Percentiles rank a stretch among this genome's conserved stretches.
These are phyloP conservation scores for Ormyrus pomaceus DNA, from an alignment of 2,888 invertebrate species.

Conservation along the genomic window DNA sequence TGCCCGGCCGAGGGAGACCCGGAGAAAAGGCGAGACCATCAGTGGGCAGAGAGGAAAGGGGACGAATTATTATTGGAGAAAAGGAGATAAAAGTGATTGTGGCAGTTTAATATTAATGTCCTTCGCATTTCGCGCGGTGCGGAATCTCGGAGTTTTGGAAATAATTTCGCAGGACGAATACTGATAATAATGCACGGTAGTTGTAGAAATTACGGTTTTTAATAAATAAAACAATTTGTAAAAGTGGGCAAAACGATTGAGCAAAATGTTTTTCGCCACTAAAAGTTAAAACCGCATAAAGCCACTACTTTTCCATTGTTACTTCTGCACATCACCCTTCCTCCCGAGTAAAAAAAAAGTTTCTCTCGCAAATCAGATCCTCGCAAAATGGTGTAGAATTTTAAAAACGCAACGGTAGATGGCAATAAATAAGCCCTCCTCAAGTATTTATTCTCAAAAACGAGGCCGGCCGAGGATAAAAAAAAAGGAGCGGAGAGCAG, in stretches of 20 bases:
- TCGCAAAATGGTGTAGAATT: background rate
- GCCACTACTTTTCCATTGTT: too few species aligned
- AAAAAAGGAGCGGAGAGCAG: background rate
- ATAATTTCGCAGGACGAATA: too few species aligned
- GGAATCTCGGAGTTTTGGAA: too few species aligned
- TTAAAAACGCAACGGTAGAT: background rate
- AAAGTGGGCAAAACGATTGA: too few species aligned
- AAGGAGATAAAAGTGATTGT: background rate
- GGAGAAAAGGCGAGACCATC: background rate
- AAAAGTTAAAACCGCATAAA: too few species aligned
- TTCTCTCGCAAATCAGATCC: too few species aligned
- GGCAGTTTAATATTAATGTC: constrained; percentile 1
- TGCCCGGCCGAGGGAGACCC: constrained; percentile 21
- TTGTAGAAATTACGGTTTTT: too few species aligned
- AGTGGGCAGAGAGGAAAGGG: background rate
- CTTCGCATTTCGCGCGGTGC: background rate
- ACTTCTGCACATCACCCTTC: too few species aligned
- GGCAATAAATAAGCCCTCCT: constrained; percentile 20
- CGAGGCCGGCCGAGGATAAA: background rate
- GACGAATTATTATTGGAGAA: background rate
- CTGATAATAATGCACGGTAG: too few species aligned
- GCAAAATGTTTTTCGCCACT: too few species aligned
- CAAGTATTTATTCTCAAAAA: constrained; percentile 20
- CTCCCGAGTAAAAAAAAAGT: too few species aligned
- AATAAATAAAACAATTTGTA: too few species aligned